Base-by-base conservation (phyloP, 1,140 invertebrate genomes). In the Procambarus virginalis region DNA sequence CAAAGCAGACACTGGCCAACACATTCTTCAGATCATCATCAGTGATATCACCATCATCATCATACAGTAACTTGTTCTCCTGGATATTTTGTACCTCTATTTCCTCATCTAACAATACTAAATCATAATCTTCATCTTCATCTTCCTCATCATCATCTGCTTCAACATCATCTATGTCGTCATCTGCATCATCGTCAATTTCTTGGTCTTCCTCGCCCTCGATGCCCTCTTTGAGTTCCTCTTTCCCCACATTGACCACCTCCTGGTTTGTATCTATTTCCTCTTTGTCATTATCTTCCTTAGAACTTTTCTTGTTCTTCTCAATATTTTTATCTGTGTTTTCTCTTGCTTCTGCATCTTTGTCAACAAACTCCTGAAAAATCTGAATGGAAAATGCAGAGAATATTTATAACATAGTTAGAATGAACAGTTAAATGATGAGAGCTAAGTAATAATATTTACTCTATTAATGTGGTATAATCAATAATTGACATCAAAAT, bases 361-460 rank as follows among this genome's bases (percentile, higher is more conserved):
- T 92, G 58, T 92, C 91, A 49, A 92, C 87, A 83, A 48, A 92
- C 22, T 89, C 76, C 76, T 92, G 91, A 84, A 92, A 92, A 20
- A 92, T 70, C 91, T 84, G 20, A 49, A 17, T 55, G 77, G 12
- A 77, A 49, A 49, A 17, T 55, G 51, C 51, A 55, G 51, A 10
- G 8, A 12, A 76, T 34, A 12, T 3, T 90, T 6, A 60, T 17
- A 58, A 55, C 49, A 20, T 70, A 2, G 45, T 10, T 0, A 75
- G 73, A 45, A 79, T 45, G 34, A 34, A 79, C 77, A 79, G 34
- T 10, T 49, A 49, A 20, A 79, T 8, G n/a, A n/a, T 2, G 49
- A 79, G 49, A 34, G 45, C 45, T 51, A 45, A 14, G 46, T 51
- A 79, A 79, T 55, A 10, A 34, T 10, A 55, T 5, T 55, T 55